Percentiles rank a stretch among this genome's conserved stretches.
Conservation (phyloP, 2,888 invertebrate genomes). For the Eurytoma adleriae region DNA sequence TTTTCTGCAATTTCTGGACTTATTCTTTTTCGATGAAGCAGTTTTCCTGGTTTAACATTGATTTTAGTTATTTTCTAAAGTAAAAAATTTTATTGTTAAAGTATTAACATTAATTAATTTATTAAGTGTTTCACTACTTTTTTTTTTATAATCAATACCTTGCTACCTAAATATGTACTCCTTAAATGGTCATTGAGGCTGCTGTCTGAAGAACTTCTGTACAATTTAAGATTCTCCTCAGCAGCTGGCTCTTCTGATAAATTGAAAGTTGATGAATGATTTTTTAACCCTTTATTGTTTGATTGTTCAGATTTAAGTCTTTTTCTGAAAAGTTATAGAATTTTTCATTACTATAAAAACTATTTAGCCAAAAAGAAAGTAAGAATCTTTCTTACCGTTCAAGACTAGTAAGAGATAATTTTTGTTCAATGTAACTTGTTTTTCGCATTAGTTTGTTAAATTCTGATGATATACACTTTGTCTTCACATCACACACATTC, state of each 20-base stretch:
- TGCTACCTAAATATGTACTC: conserved; percentile 1
- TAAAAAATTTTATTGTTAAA: conserved; percentile 13
- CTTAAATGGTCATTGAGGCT: neutral
- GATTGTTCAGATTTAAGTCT: neutral
- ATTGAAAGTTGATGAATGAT: neutral
- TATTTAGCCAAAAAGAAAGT: neutral
- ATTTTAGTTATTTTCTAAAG: conserved; percentile 16
- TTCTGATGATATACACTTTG: neutral
- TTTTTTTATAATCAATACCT: conserved; percentile 32
- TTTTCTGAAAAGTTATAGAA: conserved; percentile 9
- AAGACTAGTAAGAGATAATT: neutral
- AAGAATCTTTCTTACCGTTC: conserved; percentile 17
- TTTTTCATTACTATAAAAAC: neutral
- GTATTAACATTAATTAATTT: conserved; percentile 5
- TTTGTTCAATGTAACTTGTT: neutral
- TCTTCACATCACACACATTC: neutral
- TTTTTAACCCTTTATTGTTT: neutral
- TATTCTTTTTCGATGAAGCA: too few species aligned
- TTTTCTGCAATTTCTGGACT: neutral
- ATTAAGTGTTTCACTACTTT: neutral
- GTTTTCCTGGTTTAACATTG: neutral
- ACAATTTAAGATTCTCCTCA: conserved; percentile 53
- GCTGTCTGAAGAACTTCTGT: conserved; percentile 53
- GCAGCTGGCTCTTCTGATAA: conserved; percentile 54
- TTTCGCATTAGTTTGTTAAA: neutral